Evolutionary conservation across 1,140 invertebrate genomes (phyloP), one percentile per base, ranked within the genome.

Genomic region (Bactericera cockerelli): DNA sequence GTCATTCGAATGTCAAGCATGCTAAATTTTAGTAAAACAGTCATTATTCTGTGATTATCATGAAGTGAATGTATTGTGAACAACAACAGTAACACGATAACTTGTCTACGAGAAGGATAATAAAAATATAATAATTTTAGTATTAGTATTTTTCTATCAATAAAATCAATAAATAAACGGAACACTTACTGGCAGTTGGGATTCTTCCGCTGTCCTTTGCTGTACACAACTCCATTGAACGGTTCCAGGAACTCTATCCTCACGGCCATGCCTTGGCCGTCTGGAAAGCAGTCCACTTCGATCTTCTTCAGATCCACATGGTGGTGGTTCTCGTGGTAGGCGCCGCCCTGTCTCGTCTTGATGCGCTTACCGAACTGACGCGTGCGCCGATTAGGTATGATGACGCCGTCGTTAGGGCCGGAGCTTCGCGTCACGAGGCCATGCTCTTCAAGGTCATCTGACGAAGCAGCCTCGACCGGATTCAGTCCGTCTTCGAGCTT

Each of bases 211-310:
- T 78, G 76, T 13, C 82, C 81, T 66, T 85, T 83, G 63, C 81
- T 84, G 72, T 84, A 86, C 26, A 86, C 77, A 16, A 85, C 75
- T n/a, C 83, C 83, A 61, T 81, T 75, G 63, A 82, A 86, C 1
- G 77, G 70, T 38, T 76, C 73, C 2, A 77, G 71, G 66, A 85
- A 85, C 25, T 80, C 76, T 0, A 86, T 73, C 26, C 76, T 76
- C 1, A 86, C 82, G 28, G 31, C 70, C 71, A 10, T 59, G 62
- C 42, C 42, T n/a, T 49, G 42, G n/a, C 42, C 42, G 22, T 33
- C 58, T 4, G 70, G 70, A 4, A 73, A 74, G 64, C 83, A 86
- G 66, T 81, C 76, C 0, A 83, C 81, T 60, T 84, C 75, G n/a
- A 85, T 76, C 22, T 67, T 67, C 28, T 72, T 67, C 58, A 81